A percentile compares a stretch with the other conserved stretches of the same genome.
Conservation (phyloP, 2,888 invertebrate species). For the Melieria omissa region DNA sequence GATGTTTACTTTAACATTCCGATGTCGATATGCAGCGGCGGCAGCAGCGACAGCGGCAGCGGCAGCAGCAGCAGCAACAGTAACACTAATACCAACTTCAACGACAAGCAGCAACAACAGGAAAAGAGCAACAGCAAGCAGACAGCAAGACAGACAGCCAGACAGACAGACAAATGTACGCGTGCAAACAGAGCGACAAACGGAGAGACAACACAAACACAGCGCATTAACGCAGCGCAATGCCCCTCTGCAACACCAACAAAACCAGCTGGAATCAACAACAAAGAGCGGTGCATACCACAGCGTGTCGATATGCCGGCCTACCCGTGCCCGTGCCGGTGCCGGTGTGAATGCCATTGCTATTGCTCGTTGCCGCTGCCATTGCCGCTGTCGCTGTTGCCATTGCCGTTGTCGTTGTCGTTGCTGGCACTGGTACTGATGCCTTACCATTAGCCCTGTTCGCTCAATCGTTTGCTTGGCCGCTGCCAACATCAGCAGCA, state of each 20-base stretch:
- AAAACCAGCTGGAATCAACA: neutral
- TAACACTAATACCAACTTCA: neutral
- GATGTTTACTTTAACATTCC: slow-evolving; percentile 45
- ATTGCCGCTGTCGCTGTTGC: too few relatives aligned
- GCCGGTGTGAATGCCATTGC: too few relatives aligned
- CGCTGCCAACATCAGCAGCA: slow-evolving; percentile 19
- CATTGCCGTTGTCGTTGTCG: too few relatives aligned
- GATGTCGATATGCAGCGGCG: slow-evolving; percentile 34
- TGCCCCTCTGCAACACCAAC: neutral
- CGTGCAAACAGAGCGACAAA: slow-evolving; percentile 5
- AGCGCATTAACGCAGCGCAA: neutral
- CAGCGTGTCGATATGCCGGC: neutral
- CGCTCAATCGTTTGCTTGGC: neutral
- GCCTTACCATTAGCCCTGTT: slow-evolving; percentile 23
- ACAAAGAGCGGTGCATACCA: slow-evolving; percentile 14
- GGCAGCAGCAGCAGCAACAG: slow-evolving; percentile 8
- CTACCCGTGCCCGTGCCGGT: too few relatives aligned
- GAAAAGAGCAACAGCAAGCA: slow-evolving; percentile 16
- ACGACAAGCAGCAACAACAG: slow-evolving; percentile 12
- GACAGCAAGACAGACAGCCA: slow-evolving; percentile 9
- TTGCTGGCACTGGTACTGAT: neutral
- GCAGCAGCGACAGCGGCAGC: slow-evolving; percentile 26
- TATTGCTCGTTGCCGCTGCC: too few relatives aligned
- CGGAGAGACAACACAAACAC: slow-evolving; percentile 14
- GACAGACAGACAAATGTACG: neutral